A percentile compares a stretch with the other conserved stretches of the same genome.
phyloP scores from a whole-genome alignment of 2,797 vertebrate genomes.

The Ceryle rudis region DNA sequence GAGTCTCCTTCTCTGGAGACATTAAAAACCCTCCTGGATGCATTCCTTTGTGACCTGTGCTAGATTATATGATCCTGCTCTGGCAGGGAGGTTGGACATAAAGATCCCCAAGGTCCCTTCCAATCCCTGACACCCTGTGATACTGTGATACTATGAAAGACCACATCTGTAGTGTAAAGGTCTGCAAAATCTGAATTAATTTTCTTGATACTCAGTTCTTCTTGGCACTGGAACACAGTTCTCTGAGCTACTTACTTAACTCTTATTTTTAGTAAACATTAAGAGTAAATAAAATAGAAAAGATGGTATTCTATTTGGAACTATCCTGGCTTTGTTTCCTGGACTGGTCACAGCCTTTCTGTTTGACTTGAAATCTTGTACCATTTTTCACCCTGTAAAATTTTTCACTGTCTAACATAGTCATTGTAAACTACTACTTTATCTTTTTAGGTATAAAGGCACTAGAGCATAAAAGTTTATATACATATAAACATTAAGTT shows the following conservation, averaged over 20 bases:
- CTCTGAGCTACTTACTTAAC: neutral
- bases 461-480: neutral
- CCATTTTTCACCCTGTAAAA: neutral
- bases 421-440: neutral
- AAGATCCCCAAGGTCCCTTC: too few relatives aligned
- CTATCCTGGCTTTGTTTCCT: neutral
- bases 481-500: neutral
- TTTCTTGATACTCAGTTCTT: neutral
- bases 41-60: too few relatives aligned
- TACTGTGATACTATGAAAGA: neutral
- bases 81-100: too few relatives aligned
- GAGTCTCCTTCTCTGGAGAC: too few relatives aligned
- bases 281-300: constrained; percentile 17
- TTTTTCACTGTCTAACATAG: neutral
- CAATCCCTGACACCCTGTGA: too few relatives aligned
- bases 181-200: neutral
- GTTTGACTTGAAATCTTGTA: neutral
- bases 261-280: constrained; percentile 3
- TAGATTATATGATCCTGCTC: too few relatives aligned
- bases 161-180: neutral
- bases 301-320: neutral
- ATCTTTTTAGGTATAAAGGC: neutral
- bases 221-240: neutral
- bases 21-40: too few relatives aligned
- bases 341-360: neutral